phyloP scores from a whole-genome alignment of 2,888 invertebrate genomes.

The Drosophila buzzatii region DNA sequence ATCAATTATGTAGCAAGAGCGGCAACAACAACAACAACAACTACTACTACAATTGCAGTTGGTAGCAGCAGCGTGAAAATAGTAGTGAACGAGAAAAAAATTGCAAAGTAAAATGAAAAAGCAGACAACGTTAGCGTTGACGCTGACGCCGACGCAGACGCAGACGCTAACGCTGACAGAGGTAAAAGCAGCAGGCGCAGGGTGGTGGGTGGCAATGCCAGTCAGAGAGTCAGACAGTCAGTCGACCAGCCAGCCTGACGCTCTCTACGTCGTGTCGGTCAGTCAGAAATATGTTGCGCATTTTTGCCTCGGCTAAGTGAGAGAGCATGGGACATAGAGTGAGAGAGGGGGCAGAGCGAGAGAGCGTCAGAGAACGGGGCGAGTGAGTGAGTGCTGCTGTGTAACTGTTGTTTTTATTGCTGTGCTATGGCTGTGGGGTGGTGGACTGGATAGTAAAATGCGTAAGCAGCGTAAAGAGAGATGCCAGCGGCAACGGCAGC shows the following conservation, averaged over 20 bases:
- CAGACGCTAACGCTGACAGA: constrained; percentile 24
- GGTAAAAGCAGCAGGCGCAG: constrained; percentile 28
- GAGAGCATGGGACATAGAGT: constrained; percentile 17
- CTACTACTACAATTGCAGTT: constrained; percentile 49
- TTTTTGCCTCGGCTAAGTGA: constrained; percentile 52
- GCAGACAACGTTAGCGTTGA: constrained; percentile 62
- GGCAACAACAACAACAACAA: constrained; percentile 32
- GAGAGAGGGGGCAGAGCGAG: constrained; percentile 32
- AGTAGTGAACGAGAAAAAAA: constrained; percentile 70
- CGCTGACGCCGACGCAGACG: constrained; percentile 14
- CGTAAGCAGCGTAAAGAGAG: constrained; percentile 71
- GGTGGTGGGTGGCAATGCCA: constrained; percentile 58
- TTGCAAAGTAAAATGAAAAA: constrained; percentile 59
- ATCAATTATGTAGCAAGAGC: constrained; percentile 82
- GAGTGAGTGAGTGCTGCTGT: constrained; percentile 62
- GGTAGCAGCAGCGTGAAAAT: constrained; percentile 76
- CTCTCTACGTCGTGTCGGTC: constrained; percentile 67
- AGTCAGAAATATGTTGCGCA: constrained; percentile 82
- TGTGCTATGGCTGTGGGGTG: constrained; percentile 35
- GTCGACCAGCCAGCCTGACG: constrained; percentile 34
- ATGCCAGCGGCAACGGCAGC: constrained; percentile 24
- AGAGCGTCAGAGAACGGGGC: constrained; percentile 12
- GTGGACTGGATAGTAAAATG: constrained; percentile 64
- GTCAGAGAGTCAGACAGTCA: constrained; percentile 32
- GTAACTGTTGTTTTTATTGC: constrained; percentile 76